These are phyloP conservation scores for Prunella fulvescens DNA, from an alignment of 2,113 vertebrate genomes.

Conservation along the genomic window DNA sequence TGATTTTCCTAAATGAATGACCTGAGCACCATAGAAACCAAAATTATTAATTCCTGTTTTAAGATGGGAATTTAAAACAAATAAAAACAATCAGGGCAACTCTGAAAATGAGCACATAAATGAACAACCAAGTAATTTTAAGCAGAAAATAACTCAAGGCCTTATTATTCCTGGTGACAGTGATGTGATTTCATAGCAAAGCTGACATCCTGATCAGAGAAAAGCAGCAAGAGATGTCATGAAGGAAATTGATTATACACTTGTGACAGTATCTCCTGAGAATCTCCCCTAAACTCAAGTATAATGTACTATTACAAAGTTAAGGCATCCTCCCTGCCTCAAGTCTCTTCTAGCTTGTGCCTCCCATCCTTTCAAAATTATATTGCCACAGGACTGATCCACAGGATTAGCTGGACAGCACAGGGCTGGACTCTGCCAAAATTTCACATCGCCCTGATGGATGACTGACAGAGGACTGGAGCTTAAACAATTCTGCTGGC, in stretches of 20 bases:
- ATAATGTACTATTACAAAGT: neutral
- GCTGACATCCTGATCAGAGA: neutral
- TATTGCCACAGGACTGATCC: neutral
- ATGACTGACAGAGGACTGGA: neutral
- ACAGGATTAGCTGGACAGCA: neutral
- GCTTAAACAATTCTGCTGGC: neutral
- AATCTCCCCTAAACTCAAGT: neutral
- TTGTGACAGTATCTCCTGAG: neutral
- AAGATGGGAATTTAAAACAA: neutral
- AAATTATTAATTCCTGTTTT: neutral
- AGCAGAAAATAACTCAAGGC: neutral
- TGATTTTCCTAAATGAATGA: neutral
- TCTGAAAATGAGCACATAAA: neutral
- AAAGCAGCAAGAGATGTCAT: neutral
- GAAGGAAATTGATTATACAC: neutral
- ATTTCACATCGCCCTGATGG: neutral
- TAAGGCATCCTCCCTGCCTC: neutral
- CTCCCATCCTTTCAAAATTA: neutral
- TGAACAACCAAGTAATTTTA: neutral
- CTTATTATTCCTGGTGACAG: neutral
- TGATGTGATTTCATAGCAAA: neutral
- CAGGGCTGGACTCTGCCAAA: neutral
- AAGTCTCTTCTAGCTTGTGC: neutral
- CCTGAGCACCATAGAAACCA: neutral
- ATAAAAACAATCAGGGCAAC: neutral